Evolutionary conservation across 2,888 invertebrate species (phyloP), one percentile per base, ranked within the genome.

Genomic region (Parnassius smintheus): DNA sequence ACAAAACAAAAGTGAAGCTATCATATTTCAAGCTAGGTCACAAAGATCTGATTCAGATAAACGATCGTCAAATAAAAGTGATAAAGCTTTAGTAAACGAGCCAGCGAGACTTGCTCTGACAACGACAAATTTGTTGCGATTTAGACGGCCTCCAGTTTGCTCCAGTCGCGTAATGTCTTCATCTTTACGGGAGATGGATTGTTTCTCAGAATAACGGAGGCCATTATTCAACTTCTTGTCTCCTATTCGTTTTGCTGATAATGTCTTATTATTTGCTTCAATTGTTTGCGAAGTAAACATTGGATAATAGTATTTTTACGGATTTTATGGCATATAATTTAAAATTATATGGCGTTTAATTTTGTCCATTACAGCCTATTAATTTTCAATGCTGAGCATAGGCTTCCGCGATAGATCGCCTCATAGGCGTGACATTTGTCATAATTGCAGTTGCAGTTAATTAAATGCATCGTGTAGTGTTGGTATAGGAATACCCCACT

Each of bases 41-140:
- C 55, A 55, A 18, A 62, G 62, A 59, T 59, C 42, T 58, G 22
- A 50, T 48, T 22, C 11, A 22, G 55, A 63, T 55, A 59, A 59
- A 63, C 12, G 62, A 55, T 63, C 51, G 55, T 59, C 62, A 49
- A 58, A 62, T 62, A 59, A 62, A 62, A 54, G 50, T 59, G 63
- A 63, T 55, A 59, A 55, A 58, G 63, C 59, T 50, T 50, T 56
- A 56, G 55, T 51, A 63, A 59, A 59, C 50, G 59, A 55, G 55
- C 35, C 50, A 13, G 50, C 45, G 51, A 18, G 46, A 22, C 50
- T 59, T 44, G 55, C 46, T 18, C 18, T 7, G 63, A 63, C 58
- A 59, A 41, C 50, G 58, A 63, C 59, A 59, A 59, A 63, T 59
- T 55, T 50, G 59, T 55, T 46, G 55, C 55, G 59, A 63, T 63